Evolutionary conservation across 2,888 invertebrate species (phyloP).

Genomic region (Drosophila merina): DNA sequence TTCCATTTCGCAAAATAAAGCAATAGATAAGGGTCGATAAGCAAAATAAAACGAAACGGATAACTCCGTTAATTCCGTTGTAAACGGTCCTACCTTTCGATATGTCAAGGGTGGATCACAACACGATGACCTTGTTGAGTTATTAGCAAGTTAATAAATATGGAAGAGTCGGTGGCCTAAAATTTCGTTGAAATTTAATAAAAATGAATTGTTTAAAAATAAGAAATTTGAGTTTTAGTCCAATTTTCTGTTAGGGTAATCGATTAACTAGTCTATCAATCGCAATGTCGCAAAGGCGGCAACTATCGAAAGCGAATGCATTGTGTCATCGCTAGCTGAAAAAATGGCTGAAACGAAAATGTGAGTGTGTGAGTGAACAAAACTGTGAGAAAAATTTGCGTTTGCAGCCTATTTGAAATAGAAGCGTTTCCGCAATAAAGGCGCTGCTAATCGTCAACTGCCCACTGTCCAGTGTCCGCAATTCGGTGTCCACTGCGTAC

Average conservation of each 20-base stretch:
- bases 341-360: conserved; percentile 47
- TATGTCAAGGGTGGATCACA: neutral
- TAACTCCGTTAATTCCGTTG: neutral
- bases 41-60: neutral
- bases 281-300: neutral
- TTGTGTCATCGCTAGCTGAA: conserved; percentile 30
- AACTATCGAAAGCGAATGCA: conserved; percentile 7
- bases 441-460: conserved; percentile 5
- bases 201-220: neutral
- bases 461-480: conserved; percentile 4
- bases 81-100: neutral
- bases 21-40: conserved; percentile 3
- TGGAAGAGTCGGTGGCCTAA: neutral
- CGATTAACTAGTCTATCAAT: neutral
- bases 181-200: neutral
- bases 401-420: conserved; percentile 42
- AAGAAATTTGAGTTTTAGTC: neutral
- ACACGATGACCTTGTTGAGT: neutral
- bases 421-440: conserved; percentile 17
- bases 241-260: neutral
- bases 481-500: neutral
- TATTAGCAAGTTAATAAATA: neutral
- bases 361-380: conserved; percentile 44
- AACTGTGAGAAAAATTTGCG: conserved; percentile 46
- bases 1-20: conserved; percentile 31